Evolutionary conservation across 2,888 invertebrate genomes (phyloP), one percentile per base, ranked within the genome.

Genomic region (Anoncus sp.): DNA sequence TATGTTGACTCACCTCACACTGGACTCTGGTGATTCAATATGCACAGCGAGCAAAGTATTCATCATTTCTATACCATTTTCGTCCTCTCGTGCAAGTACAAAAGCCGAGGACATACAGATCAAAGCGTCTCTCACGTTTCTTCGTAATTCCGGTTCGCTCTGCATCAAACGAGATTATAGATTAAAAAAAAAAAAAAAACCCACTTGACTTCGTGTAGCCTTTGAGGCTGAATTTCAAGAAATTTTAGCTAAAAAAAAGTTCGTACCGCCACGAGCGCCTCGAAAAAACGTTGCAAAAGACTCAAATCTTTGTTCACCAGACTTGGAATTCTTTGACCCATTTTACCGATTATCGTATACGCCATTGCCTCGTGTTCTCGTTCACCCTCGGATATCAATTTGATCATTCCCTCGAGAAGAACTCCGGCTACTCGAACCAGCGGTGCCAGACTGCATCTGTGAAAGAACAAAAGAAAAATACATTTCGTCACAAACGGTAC

Each of bases 11-110:
- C 84, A 83, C 90, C 90, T 87, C 3, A 89, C 90, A 71, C 86
- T 96, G 1, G 95, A 93, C 84, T 97, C 95, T 18, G 96, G 95
- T 43, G 94, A 94, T 92, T 96, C 93, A 87, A 97, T 95, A 92
- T 96, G 94, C 91, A 95, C 93, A 88, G 96, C 93, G 18, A 95
- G 91, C 84, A 96, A 92, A n/a, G 94, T 94, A 85, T 94, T 92
- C 88, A 95, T 91, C 55, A 94, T 87, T 82, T 92, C 85, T 92
- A 93, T 87, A 24, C 86, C 86, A 38, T 80, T 83, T 67, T 89
- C 87, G 49, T 91, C 87, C 7, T 87, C 86, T 57, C 87, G 88
- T 55, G 85, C 88, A 63, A 90, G 77, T 60, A 88, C 81, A 76
- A 89, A 91, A 27, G 91, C 88, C 67, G 86, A 84, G n/a, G 88